Conservation (phyloP, 2,113 vertebrate species). For the Cavia aperea region DNA sequence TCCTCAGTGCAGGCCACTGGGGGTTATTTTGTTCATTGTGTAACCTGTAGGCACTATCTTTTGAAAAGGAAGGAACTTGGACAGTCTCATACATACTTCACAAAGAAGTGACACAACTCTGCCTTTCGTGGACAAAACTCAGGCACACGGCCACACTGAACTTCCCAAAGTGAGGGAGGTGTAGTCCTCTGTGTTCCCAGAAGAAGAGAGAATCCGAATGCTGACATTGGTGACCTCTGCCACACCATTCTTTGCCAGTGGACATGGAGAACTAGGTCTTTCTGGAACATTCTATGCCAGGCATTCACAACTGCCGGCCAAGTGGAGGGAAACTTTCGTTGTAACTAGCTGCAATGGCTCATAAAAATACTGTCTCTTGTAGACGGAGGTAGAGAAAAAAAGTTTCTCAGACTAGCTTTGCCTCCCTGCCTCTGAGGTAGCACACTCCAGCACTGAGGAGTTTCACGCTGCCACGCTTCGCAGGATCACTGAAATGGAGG, state of each 20-base stretch:
- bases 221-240: not conserved
- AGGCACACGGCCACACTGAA: rapidly evolving
- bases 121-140: not conserved
- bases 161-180: not conserved
- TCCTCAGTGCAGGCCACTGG: no score
- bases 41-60: not conserved
- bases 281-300: not conserved
- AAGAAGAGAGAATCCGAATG: not conserved
- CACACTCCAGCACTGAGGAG: rapidly evolving
- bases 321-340: not conserved
- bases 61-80: not conserved
- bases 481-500: not conserved
- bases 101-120: not conserved
- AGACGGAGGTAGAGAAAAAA: not conserved
- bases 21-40: not conserved
- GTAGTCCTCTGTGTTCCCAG: not conserved
- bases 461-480: not conserved
- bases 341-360: not conserved
- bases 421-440: not conserved
- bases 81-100: rapidly evolving
- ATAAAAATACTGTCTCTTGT: not conserved
- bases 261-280: rapidly evolving
- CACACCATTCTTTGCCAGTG: rapidly evolving
- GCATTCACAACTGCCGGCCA: not conserved
- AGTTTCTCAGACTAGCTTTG: not conserved